Evolutionary conservation across 2,888 invertebrate species (phyloP).

Genomic region (Eumacrocentrus americanus): DNA sequence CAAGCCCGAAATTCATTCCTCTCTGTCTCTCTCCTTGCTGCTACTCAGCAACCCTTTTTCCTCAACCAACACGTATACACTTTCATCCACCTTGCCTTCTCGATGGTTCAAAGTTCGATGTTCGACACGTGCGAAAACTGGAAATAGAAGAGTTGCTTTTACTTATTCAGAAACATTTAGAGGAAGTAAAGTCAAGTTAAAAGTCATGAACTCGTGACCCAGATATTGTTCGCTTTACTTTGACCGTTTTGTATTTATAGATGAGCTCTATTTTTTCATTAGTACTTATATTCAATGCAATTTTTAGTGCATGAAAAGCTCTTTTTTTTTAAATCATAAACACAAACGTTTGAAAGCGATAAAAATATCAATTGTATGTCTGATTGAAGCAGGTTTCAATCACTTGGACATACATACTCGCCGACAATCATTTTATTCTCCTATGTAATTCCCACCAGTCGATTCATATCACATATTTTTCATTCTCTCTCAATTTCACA

Average conservation of each 20-base stretch:
- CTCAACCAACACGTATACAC: background rate
- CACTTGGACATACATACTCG: background rate
- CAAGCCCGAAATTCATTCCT: conserved; percentile 5
- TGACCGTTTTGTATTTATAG: too few relatives aligned
- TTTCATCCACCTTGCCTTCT: background rate
- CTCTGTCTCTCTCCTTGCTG: background rate
- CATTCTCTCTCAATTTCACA: background rate
- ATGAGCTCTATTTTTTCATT: too few relatives aligned
- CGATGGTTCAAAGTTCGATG: conserved; percentile 17
- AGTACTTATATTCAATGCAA: too few relatives aligned
- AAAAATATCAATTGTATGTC: background rate
- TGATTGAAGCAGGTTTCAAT: background rate
- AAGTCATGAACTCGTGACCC: too few relatives aligned
- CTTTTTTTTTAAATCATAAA: background rate
- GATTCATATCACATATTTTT: background rate
- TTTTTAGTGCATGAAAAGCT: background rate
- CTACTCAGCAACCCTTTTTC: background rate
- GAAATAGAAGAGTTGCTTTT: conserved; percentile 11
- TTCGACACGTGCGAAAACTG: background rate
- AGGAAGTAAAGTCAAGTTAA: background rate
- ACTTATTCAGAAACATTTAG: conserved; percentile 10
- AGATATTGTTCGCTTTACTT: too few relatives aligned
- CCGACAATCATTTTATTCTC: conserved; percentile 1
- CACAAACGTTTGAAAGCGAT: background rate
- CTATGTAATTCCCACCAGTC: background rate